phyloP scores from a whole-genome alignment of 2,888 invertebrate species.

The Microchrysa polita region DNA sequence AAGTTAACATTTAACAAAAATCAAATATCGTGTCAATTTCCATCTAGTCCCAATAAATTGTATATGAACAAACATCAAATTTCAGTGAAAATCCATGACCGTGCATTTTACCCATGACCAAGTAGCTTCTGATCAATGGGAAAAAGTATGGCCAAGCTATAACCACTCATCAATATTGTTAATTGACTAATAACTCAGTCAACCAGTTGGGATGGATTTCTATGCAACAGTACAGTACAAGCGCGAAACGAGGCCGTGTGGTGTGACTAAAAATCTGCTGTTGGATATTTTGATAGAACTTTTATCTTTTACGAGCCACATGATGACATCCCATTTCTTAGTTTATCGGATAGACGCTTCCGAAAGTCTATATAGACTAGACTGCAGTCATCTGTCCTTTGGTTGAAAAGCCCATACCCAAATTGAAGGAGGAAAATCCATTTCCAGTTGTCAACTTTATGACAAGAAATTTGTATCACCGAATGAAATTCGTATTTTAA shows the following conservation, averaged over 20 bases:
- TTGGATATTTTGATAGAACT: constrained; percentile 42
- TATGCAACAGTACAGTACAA: constrained; percentile 47
- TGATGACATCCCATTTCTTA: neutral
- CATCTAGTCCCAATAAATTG: neutral
- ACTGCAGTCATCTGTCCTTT: neutral
- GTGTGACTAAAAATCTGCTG: constrained; percentile 45
- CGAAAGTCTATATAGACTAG: too few relatives aligned
- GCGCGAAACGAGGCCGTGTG: constrained; percentile 36
- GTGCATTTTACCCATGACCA: neutral
- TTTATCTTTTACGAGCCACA: constrained; percentile 28
- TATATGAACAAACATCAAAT: neutral
- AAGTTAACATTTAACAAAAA: too few relatives aligned
- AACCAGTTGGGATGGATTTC: constrained; percentile 46
- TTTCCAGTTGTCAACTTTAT: constrained; percentile 36
- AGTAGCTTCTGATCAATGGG: constrained; percentile 20
- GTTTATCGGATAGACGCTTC: neutral
- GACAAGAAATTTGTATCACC: constrained; percentile 42
- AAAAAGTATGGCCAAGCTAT: constrained; percentile 12
- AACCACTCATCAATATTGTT: constrained; percentile 48
- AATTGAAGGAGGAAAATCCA: neutral
- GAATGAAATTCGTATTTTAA: neutral
- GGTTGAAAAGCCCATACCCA: constrained; percentile 12
- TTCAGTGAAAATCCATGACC: neutral
- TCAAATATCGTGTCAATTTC: neutral
- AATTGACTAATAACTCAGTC: constrained; percentile 50